Base-by-base conservation (phyloP, 1,140 invertebrate genomes). In the Apis cerana region DNA sequence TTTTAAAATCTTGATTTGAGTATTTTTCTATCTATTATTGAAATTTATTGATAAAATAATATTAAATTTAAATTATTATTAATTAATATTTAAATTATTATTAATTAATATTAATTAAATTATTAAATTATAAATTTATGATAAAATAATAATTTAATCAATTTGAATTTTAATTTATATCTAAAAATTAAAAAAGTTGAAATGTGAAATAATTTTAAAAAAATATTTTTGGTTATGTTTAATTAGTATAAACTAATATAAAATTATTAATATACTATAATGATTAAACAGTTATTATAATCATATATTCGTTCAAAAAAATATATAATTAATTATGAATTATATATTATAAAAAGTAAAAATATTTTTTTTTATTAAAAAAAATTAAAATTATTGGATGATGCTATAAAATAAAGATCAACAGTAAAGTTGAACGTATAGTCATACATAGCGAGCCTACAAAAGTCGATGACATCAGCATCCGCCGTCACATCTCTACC, bases 401-500 rank as follows among this genome's bases (percentile, higher is more conserved):
- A 58, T 58, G 61, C 59, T 52, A 15, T 1, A 23, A 33, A 15
- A 85, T 17, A 43, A 23, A 9, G 15, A 48, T 80, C 21, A 19
- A 62, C 13, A 9, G 50, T 23, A 52, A 56, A 74, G 50, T 67
- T 75, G 52, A 33, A 58, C 27, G 17, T n/a, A 48, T 33, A 5
- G 17, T 27, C 52, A 8, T 33, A 72, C 56, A 12, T 75, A 72
- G 9, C 19, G 11, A 50, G 33, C 48, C 43, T 70, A 81, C 67
- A 74, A 86, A 89, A 89, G 71, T 67, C 83, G 89, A 89, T 90
- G 90, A 91, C 88, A 88, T 89, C 88, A 91, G 76, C 75, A 75
- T 89, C 88, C 84, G 81, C 84, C 81, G 85, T 76, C 70, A 67
- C 74, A 54, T 62, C 27, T 59, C 69, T 59, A 54, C 52, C 50